Evolutionary conservation across 2,888 invertebrate species (phyloP).

Genomic region (Patella ulyssiponensis): DNA sequence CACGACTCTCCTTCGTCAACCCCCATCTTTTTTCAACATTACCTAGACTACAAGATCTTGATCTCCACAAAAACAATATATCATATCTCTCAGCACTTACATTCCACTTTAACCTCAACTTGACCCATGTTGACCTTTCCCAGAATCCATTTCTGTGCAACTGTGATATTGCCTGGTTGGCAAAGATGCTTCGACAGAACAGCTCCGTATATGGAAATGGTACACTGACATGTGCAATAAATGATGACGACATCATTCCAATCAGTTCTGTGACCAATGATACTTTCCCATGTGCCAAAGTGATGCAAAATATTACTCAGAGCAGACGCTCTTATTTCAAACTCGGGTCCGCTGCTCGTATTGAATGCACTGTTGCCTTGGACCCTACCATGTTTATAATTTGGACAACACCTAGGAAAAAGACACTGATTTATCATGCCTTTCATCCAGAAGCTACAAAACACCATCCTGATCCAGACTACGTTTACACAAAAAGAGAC

Average conservation of each 20-base stretch:
- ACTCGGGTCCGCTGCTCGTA: constrained; percentile 77
- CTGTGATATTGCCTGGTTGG: constrained; percentile 62
- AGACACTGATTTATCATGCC: constrained; percentile 48
- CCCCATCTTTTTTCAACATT: constrained; percentile 48
- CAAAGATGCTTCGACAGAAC: constrained; percentile 18
- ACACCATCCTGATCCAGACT: constrained; percentile 38
- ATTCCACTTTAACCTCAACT: constrained; percentile 43
- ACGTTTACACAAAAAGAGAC: constrained; percentile 25
- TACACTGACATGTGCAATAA: neutral
- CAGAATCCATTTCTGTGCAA: constrained; percentile 64
- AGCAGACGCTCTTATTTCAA: constrained; percentile 54
- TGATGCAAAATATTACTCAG: constrained; percentile 1
- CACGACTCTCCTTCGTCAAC: constrained; percentile 50
- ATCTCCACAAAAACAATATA: constrained; percentile 73
- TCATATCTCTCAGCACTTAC: constrained; percentile 43
- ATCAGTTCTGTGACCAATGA: constrained; percentile 17
- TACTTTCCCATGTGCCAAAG: constrained; percentile 26
- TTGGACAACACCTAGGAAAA: constrained; percentile 78
- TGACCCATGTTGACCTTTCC: constrained; percentile 41
- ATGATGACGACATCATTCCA: constrained; percentile 10
- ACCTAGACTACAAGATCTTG: constrained; percentile 48
- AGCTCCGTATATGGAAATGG: neutral
- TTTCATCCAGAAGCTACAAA: constrained; percentile 46
- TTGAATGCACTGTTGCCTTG: constrained; percentile 85
- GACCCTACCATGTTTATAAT: constrained; percentile 86